Base-by-base conservation (phyloP, 2,797 vertebrate genomes). In the Oceanodroma leucorhoa region DNA sequence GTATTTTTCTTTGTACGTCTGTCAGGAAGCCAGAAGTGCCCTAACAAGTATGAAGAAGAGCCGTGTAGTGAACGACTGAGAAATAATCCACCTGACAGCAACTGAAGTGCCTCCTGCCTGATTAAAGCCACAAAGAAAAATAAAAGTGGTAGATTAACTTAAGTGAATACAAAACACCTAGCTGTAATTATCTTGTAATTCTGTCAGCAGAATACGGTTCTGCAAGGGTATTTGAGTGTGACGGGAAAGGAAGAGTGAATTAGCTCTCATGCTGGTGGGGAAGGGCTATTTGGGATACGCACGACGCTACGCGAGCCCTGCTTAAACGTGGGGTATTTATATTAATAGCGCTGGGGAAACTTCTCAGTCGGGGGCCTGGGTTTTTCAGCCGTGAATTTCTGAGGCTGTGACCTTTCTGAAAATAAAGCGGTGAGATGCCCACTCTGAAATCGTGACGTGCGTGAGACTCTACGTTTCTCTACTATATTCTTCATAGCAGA, bases 21-120 rank as follows among this genome's bases (percentile, higher is more conserved):
- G 96, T 95, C 96, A 95, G 93, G 93, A 61, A 97, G 93, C 95
- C 85, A 88, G 87, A 82, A 89, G 94, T 34, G 12, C 73, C 72
- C 78, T 94, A 93, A 38, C 80, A 88, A 94, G 88, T 24, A 79
- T 57, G 84, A 77, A 50, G 93, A 92, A 80, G 83, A 90, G 95
- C 75, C 43, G 32, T 13, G 8, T 27, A 53, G 67, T 12, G 75
- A 95, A 76, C 16, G 14, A 34, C 32, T 72, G 89, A 77, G 81
- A 95, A 95, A 97, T 94, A 96, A 96, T 96, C 94, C 96, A 95
- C 91, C 92, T 94, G 92, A 96, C 87, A 93, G 38, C 69, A 43
- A 58, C 48, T 69, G 85, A 88, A 93, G 92, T 85, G 82, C 53
- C 72, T 93, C 53, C 38, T 81, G 82, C 7, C 79, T 87, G 90